Evolutionary conservation across 2,797 vertebrate genomes (phyloP).

Genomic region (Oryzias sinensis): DNA sequence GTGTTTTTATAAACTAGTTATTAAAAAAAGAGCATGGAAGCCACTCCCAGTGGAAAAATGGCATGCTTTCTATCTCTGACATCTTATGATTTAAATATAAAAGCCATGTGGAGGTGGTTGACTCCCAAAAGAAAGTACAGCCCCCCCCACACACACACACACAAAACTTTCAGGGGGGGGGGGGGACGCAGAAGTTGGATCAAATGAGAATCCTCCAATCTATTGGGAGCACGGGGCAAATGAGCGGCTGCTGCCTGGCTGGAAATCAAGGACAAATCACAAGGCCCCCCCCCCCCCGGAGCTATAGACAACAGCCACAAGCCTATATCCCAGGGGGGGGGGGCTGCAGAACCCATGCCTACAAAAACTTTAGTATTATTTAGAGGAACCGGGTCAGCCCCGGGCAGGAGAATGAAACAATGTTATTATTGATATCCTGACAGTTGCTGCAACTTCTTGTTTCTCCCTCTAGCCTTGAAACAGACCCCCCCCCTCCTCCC

Average conservation of each 20-base stretch:
- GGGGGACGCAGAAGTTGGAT: neutral
- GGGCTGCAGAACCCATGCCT: neutral
- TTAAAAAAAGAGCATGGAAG: too few species aligned
- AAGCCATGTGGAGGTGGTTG: neutral
- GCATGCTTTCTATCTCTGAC: neutral
- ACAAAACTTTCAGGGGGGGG: neutral
- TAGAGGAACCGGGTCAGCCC: neutral
- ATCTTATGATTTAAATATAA: neutral
- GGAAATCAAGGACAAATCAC: slow-evolving; percentile 48
- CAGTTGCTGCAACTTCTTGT: too few species aligned
- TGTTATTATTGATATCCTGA: too few species aligned
- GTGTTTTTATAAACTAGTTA: too few species aligned
- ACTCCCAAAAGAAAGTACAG: too few species aligned
- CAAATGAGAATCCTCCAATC: neutral
- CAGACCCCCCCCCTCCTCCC: too few species aligned
- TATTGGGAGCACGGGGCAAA: slow-evolving; percentile 12
- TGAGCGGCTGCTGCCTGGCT: slow-evolving; percentile 36
- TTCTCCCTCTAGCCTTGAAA: too few species aligned
- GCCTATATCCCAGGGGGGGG: slow-evolving; percentile 40
- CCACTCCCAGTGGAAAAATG: too few species aligned
- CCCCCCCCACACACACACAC: too few species aligned
- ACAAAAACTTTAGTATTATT: slow-evolving; percentile 13
- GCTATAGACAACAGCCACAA: too few species aligned
- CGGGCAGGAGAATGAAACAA: too few species aligned
- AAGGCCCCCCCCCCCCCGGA: slow-evolving; percentile 26